A percentile compares a stretch with the other conserved stretches of the same genome.
Evolutionary conservation across 64 coral and sea anemone genomes (phyloP).

Genomic region (Porites lutea): DNA sequence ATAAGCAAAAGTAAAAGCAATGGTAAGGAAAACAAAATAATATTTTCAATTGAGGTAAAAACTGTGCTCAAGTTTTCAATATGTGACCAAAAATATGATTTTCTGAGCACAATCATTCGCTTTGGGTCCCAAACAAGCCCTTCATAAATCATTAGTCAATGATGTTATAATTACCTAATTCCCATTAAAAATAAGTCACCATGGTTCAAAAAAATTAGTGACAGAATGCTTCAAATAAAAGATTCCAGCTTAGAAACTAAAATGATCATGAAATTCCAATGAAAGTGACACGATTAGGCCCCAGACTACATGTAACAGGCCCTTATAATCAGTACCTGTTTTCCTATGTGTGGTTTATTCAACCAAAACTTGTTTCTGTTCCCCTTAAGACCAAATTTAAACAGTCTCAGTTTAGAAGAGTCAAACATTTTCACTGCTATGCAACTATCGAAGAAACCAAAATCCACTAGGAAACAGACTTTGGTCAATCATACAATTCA

Average conservation of each 20-base stretch:
- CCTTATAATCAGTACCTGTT: no score
- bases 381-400: no score
- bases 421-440: no score
- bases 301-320: not conserved
- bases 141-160: not conserved
- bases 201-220: not conserved
- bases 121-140: not conserved
- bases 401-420: no score
- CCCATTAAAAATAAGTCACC: not conserved
- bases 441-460: no score
- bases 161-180: not conserved
- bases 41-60: not conserved
- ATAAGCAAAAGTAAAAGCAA: not conserved
- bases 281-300: constrained; percentile 14
- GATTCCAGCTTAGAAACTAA: constrained; percentile 26
- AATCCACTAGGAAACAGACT: no score
- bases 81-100: not conserved
- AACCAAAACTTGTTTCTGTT: no score
- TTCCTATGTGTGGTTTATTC: no score
- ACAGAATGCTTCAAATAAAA: constrained; percentile 3
- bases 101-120: not conserved
- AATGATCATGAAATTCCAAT: constrained; percentile 21
- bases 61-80: not conserved
- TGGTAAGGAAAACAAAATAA: not conserved
- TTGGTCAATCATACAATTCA: no score